Percentiles rank a stretch among this genome's conserved stretches.
phyloP scores from a whole-genome alignment of 2,888 invertebrate species.

The Rhaphigaster nebulosa region DNA sequence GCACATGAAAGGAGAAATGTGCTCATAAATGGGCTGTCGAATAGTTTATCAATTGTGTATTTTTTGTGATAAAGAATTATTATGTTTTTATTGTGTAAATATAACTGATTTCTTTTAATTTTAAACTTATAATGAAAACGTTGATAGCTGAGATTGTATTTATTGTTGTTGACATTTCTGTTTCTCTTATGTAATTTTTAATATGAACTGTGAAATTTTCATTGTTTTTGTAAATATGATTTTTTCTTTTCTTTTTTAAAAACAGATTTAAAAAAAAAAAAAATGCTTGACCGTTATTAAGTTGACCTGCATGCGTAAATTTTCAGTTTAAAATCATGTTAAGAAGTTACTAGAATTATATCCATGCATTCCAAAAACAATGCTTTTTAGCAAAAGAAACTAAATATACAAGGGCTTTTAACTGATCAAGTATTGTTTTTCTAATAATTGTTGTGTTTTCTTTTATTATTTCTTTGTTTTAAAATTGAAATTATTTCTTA shows the following conservation, averaged over 20 bases:
- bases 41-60: conserved; percentile 33
- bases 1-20: conserved; percentile 46
- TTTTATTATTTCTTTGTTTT: background rate
- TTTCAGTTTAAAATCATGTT: background rate
- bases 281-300: background rate
- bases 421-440: background rate
- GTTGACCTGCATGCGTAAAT: background rate
- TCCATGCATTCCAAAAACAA: conserved; percentile 38
- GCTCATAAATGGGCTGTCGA: conserved; percentile 55
- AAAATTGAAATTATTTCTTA: background rate
- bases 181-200: conserved; percentile 47
- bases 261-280: background rate
- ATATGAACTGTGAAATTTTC: conserved; percentile 2
- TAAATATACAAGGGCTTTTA: background rate
- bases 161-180: conserved; percentile 50
- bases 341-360: background rate
- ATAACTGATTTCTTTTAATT: conserved; percentile 43
- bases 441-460: background rate
- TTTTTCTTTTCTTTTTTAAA: conserved; percentile 19
- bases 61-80: conserved; percentile 54
- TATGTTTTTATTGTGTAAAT: conserved; percentile 47
- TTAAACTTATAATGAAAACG: conserved; percentile 38
- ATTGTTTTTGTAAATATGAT: conserved; percentile 44
- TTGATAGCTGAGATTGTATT: conserved; percentile 48
- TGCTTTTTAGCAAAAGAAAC: background rate